A percentile compares a stretch with the other conserved stretches of the same genome.
phyloP scores from a whole-genome alignment of 2,113 vertebrate species.

The Bufo bufo region DNA sequence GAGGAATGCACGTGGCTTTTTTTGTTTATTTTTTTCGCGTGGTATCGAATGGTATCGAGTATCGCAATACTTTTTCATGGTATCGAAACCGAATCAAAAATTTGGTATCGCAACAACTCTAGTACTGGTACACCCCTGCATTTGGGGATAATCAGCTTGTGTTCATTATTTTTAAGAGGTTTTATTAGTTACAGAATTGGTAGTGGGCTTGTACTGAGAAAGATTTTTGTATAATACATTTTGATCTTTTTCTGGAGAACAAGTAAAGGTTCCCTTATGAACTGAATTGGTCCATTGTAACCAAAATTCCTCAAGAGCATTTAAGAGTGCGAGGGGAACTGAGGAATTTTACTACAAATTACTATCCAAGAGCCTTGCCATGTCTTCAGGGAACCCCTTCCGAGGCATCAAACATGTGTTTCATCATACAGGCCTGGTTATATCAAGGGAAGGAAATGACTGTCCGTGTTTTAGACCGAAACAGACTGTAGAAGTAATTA shows the following conservation, averaged over 20 bases:
- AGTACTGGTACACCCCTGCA: too few relatives aligned
- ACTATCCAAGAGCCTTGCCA: background rate
- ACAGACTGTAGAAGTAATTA: constrained; percentile 25
- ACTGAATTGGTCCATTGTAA: constrained; percentile 56
- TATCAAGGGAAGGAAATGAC: constrained; percentile 13
- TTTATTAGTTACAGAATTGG: background rate
- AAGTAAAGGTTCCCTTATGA: constrained; percentile 28
- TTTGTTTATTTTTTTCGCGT: too few relatives aligned
- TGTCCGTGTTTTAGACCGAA: constrained; percentile 17
- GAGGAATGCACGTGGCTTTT: too few relatives aligned
- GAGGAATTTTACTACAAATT: constrained; percentile 49
- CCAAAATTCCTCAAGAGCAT: constrained; percentile 42
- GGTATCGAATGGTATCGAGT: too few relatives aligned
- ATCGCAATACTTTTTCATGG: too few relatives aligned
- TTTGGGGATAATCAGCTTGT: too few relatives aligned
- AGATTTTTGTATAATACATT: background rate
- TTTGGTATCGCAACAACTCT: too few relatives aligned
- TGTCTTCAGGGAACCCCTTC: constrained; percentile 23
- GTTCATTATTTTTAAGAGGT: background rate
- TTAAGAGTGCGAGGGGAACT: constrained; percentile 42
- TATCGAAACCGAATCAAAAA: too few relatives aligned
- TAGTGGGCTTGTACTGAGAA: too few relatives aligned
- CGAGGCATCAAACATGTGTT: constrained; percentile 16
- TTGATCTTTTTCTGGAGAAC: background rate
- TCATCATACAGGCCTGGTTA: constrained; percentile 25